phyloP scores from a whole-genome alignment of 2,888 invertebrate genomes.

The Pecten maximus region DNA sequence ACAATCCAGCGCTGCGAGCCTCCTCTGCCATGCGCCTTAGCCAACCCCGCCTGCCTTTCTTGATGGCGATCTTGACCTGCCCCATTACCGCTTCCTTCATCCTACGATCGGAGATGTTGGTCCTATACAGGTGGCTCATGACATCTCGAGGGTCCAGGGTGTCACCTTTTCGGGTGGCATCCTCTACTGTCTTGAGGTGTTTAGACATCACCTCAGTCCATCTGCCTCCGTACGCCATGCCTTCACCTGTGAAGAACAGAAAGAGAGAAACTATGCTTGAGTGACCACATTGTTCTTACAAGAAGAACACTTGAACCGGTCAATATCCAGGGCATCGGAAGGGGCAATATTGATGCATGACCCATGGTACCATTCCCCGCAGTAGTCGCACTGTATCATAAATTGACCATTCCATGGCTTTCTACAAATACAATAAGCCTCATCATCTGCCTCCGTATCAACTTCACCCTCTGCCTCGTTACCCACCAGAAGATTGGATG shows the following conservation, averaged over 20 bases:
- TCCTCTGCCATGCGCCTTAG: neutral
- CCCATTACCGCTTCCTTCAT: neutral
- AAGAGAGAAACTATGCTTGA: neutral
- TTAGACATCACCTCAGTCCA: neutral
- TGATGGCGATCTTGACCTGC: neutral
- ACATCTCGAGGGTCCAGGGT: neutral
- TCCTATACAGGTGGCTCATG: neutral
- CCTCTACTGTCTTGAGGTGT: neutral
- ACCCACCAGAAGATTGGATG: neutral
- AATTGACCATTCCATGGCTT: conserved; percentile 43
- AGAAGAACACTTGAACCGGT: conserved; percentile 42
- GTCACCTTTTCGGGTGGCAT: neutral
- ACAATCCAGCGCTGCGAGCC: neutral
- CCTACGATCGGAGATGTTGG: neutral
- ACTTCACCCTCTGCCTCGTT: neutral
- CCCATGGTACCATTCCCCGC: conserved; percentile 54
- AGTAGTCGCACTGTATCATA: conserved; percentile 50
- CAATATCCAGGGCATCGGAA: conserved; percentile 47
- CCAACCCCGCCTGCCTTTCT: neutral
- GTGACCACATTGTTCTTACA: neutral
- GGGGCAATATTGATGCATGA: conserved; percentile 49
- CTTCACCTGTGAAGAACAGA: neutral
- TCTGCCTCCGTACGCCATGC: neutral
- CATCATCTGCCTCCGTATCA: neutral
- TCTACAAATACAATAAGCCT: conserved; percentile 47